These are phyloP conservation scores for Thalassoma bifasciatum DNA, from an alignment of 2,113 vertebrate genomes.

Conservation along the genomic window DNA sequence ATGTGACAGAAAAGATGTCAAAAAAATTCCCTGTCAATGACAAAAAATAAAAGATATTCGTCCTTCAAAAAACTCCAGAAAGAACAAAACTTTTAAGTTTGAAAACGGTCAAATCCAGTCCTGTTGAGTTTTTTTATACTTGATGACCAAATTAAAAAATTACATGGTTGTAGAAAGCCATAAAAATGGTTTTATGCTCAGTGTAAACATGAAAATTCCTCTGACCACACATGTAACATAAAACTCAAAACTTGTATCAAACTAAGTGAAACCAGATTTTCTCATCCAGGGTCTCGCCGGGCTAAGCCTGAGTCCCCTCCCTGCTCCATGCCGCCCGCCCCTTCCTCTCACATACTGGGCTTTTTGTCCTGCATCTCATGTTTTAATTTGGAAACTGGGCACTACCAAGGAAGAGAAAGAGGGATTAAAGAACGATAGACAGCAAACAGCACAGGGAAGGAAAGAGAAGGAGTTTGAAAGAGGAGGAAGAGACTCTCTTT, in stretches of 20 bases:
- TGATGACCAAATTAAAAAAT: background rate
- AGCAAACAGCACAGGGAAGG: background rate
- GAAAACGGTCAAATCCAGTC: too few relatives aligned
- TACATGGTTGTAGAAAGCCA: too few relatives aligned
- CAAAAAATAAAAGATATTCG: too few relatives aligned
- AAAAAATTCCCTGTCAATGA: too few relatives aligned
- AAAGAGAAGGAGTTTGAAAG: constrained; percentile 5
- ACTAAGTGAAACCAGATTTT: background rate
- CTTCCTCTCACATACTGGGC: constrained; percentile 67
- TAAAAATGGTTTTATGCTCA: background rate
- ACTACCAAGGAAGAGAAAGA: constrained; percentile 48
- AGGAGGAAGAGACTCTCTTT: background rate
- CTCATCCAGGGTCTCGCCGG: background rate
- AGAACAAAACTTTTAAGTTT: too few relatives aligned
- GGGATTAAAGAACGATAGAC: constrained; percentile 8
- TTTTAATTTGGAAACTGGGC: constrained; percentile 76
- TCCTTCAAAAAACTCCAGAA: too few relatives aligned
- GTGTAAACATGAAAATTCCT: background rate
- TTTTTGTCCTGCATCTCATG: constrained; percentile 70
- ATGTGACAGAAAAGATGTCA: too few relatives aligned
- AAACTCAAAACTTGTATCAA: background rate
- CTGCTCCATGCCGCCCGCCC: constrained; percentile 48
- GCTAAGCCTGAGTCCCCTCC: constrained; percentile 58
- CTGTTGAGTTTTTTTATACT: too few relatives aligned
- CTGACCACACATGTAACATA: background rate